Percentiles rank a stretch among this genome's conserved stretches.
Conservation (phyloP, 2,888 invertebrate species). For the Dynastes tityus region DNA sequence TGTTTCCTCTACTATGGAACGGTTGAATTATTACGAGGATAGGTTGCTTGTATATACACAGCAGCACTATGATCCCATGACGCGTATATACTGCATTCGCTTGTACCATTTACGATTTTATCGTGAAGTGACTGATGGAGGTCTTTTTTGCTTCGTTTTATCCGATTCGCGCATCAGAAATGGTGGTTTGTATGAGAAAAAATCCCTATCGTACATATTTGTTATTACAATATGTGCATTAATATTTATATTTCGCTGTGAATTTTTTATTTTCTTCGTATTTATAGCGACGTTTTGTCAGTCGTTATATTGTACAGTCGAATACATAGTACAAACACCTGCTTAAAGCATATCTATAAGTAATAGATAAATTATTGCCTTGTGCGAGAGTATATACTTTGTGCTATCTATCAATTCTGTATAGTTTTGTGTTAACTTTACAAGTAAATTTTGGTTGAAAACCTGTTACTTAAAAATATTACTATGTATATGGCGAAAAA, state of each 20-base stretch:
- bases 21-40: constrained; percentile 2
- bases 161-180: constrained; percentile 13
- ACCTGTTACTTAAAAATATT: no score
- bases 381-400: no score
- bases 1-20: constrained; percentile 33
- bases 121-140: constrained; percentile 29
- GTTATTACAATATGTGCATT: constrained; percentile 21
- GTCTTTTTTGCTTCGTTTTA: constrained; percentile 27
- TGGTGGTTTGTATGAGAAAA: constrained; percentile 22
- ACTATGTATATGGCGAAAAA: no score
- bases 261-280: constrained; percentile 13
- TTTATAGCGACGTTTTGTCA: constrained; percentile 20
- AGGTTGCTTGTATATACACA: background rate
- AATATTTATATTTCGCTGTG: constrained; percentile 32
- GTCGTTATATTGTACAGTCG: background rate
- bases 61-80: background rate
- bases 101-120: constrained; percentile 23
- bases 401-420: no score
- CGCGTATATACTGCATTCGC: constrained; percentile 9
- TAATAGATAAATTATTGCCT: no score
- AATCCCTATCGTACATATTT: background rate
- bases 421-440: no score
- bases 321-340: background rate
- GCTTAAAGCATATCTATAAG: background rate
- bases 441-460: no score